phyloP scores from a whole-genome alignment of 2,888 invertebrate species.

The Dasysyrphus tricinctus region DNA sequence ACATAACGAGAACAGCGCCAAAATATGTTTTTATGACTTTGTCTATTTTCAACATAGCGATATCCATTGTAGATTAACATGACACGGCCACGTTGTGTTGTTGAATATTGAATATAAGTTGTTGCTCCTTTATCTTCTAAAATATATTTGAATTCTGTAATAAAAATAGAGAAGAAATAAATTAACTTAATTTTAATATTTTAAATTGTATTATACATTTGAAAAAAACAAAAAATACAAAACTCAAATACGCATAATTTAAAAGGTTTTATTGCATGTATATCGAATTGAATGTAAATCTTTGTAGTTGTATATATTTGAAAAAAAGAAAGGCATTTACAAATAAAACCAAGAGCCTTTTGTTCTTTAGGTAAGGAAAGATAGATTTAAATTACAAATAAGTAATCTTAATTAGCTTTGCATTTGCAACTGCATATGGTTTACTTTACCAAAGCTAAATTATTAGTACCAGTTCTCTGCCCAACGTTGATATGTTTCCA shows the following conservation, averaged over 20 bases:
- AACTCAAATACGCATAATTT: background rate
- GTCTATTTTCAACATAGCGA: conserved; percentile 83
- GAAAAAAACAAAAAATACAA: background rate
- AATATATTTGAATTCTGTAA: conserved; percentile 79
- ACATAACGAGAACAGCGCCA: conserved; percentile 83
- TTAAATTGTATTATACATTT: background rate
- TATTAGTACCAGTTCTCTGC: no score
- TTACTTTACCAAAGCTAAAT: no score
- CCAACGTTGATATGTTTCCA: no score
- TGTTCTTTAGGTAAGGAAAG: background rate
- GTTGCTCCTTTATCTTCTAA: conserved; percentile 80
- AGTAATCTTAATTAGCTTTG: no score
- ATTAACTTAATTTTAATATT: background rate
- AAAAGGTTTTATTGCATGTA: background rate
- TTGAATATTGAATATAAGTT: conserved; percentile 82
- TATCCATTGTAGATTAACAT: conserved; percentile 83
- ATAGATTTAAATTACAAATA: background rate
- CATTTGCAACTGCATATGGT: no score
- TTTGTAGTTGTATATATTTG: background rate
- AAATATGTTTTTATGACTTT: conserved; percentile 83
- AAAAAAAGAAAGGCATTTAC: background rate
- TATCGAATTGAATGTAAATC: background rate
- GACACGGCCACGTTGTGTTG: conserved; percentile 82
- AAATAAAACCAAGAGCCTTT: background rate
- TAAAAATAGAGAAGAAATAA: conserved; percentile 37